These are phyloP conservation scores for Enteromius afrohamiltoni DNA, from an alignment of 2,797 vertebrate species.

Conservation along the genomic window DNA sequence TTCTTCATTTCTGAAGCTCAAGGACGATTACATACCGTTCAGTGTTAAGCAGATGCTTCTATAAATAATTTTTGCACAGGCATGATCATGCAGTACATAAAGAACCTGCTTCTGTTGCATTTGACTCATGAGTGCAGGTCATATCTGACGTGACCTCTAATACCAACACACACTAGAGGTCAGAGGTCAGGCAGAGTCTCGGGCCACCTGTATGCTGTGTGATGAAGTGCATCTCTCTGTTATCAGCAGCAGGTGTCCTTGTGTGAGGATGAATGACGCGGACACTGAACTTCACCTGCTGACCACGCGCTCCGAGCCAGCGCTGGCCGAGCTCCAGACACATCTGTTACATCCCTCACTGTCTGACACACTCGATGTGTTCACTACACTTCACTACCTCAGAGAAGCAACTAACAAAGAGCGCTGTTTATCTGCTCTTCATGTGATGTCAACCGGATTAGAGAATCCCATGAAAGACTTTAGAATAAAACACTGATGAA, in stretches of 20 bases:
- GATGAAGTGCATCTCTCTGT: background rate
- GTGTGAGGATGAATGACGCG: slow-evolving; percentile 70
- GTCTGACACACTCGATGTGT: too few species aligned
- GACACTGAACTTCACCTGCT: slow-evolving; percentile 74
- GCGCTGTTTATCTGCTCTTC: background rate
- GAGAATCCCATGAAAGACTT: background rate
- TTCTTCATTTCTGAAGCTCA: background rate
- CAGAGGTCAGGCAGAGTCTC: background rate
- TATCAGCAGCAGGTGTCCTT: slow-evolving; percentile 73
- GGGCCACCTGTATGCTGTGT: background rate
- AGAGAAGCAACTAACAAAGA: background rate
- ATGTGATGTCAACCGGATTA: background rate
- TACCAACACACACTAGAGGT: background rate
- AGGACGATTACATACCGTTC: background rate
- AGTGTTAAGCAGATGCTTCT: background rate
- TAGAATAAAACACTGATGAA: background rate
- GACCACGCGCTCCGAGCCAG: slow-evolving; percentile 4
- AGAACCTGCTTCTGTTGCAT: background rate
- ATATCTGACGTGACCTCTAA: background rate
- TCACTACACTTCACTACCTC: background rate
- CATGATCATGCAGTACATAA: background rate
- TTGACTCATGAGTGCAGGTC: background rate
- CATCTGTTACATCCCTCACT: background rate
- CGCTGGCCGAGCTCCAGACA: slow-evolving; percentile 54
- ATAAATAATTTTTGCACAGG: background rate